phyloP scores from a whole-genome alignment of 1,140 invertebrate genomes.

The Varroa destructor region DNA sequence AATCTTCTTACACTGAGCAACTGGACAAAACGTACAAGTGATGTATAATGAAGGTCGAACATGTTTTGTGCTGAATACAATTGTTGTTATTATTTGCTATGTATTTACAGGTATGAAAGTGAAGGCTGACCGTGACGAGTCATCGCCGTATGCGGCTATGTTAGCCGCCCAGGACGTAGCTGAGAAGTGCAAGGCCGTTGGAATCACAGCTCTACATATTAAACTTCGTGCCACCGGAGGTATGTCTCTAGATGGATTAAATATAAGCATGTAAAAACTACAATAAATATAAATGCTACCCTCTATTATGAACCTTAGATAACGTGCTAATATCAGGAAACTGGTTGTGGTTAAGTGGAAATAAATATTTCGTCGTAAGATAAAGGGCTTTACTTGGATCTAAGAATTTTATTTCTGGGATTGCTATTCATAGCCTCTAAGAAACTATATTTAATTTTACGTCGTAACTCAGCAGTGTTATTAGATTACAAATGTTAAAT shows the following conservation, averaged over 20 bases:
- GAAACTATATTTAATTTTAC: too few relatives aligned
- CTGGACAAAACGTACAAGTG: too few relatives aligned
- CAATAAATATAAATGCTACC: not conserved
- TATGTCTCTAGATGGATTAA: constrained; percentile 39
- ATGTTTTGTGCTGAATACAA: too few relatives aligned
- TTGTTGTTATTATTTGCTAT: too few relatives aligned
- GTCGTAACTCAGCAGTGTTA: too few relatives aligned
- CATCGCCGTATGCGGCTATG: constrained; percentile 99
- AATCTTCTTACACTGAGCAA: too few relatives aligned
- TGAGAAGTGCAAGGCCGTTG: constrained; percentile 90
- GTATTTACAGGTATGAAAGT: constrained; percentile 80
- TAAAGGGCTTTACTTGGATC: too few relatives aligned
- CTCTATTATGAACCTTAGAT: not conserved
- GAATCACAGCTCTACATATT: constrained; percentile 94
- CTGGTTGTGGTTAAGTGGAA: not conserved
- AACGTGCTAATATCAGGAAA: not conserved
- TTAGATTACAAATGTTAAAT: too few relatives aligned
- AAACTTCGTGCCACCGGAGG: constrained; percentile 95
- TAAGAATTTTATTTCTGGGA: too few relatives aligned
- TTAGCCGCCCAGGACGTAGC: constrained; percentile 99
- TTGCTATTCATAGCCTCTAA: too few relatives aligned
- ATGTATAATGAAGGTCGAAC: too few relatives aligned
- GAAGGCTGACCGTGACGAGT: constrained; percentile 98
- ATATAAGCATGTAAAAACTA: constrained; percentile 45
- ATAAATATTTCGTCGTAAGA: too few relatives aligned